Evolutionary conservation across 2,113 vertebrate genomes (phyloP).

Genomic region (Hypanus sabinus): DNA sequence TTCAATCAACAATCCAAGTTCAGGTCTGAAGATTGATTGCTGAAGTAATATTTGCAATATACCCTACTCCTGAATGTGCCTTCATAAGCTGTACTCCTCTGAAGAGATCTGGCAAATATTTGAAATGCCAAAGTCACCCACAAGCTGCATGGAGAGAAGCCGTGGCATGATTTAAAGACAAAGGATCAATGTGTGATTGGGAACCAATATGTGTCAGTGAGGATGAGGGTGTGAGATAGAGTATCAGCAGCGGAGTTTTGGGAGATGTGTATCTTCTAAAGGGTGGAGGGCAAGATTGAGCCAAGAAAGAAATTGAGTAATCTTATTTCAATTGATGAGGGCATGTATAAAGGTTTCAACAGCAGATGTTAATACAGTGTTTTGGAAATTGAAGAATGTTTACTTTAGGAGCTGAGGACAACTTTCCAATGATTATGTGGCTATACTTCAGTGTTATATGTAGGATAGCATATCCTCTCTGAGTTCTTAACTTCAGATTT

Average conservation of each 20-base stretch:
- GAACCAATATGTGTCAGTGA: not conserved
- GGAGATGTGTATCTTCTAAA: not conserved
- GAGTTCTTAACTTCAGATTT: not conserved
- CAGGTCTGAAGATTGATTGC: no score
- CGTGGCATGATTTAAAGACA: not conserved
- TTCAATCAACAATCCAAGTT: no score
- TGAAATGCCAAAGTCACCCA: not conserved
- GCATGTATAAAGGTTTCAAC: not conserved
- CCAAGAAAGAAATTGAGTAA: not conserved
- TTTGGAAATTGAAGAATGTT: constrained; percentile 18
- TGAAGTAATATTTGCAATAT: no score
- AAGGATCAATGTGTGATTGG: not conserved
- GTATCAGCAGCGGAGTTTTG: not conserved
- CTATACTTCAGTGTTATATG: not conserved
- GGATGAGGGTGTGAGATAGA: no score
- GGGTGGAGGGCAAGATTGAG: not conserved
- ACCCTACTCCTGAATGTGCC: no score
- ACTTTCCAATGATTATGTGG: not conserved
- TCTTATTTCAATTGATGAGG: not conserved
- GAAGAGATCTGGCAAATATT: not conserved
- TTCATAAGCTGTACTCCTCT: not conserved
- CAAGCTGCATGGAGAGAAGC: not conserved
- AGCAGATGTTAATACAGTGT: not conserved
- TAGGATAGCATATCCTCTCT: not conserved
- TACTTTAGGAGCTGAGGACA: not conserved